Evolutionary conservation across 2,797 vertebrate genomes (phyloP), one percentile per base, ranked within the genome.

Genomic region (Petrocephalus sullivani): DNA sequence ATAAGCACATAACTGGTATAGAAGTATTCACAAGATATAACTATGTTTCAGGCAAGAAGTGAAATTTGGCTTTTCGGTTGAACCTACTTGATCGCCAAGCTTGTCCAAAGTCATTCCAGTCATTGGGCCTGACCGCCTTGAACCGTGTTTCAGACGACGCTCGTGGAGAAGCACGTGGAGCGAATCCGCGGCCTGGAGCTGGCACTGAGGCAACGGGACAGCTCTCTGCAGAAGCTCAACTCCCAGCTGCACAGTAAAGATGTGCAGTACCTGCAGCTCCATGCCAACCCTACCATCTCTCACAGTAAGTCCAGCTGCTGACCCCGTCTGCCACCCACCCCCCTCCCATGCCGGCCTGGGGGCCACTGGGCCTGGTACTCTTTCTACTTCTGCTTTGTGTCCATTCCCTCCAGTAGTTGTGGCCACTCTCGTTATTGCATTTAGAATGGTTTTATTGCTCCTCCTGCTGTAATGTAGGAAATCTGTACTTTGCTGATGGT

Each of bases 131-230:
- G 16, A 8, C 41, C 0, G 83, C 14, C 53, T 56, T 60, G 56
- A 57, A n/a, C 51, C 23, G 60, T n/a, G 56, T 90, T 10, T 0
- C 92, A 99, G 98, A 96, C 97, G 37, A 96, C 95, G 51, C 94
- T 99, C 93, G 98, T 98, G 92, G 98, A 99, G 94, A 99, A 97
- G 0, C 98, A 99, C 4, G 93, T 98, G 75, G 97, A 96, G 94
- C 96, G 97, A 6, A 98, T 98, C 94, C 96, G 97, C 89, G 95
- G 93, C 90, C 93, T 99, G 95, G 98, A 99, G 92, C 95, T 97
- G 28, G 97, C 96, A 86, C 95, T 99, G 82, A 94, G 96, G 89
- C 97, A 98, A 91, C 95, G 98, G 0, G 96, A 97, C 0, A 93
- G 90, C 90, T 95, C 96, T 10, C 96, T 98, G 93, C 95, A 97